phyloP scores from a whole-genome alignment of 2,113 vertebrate species.

The Eubucco bourcierii region DNA sequence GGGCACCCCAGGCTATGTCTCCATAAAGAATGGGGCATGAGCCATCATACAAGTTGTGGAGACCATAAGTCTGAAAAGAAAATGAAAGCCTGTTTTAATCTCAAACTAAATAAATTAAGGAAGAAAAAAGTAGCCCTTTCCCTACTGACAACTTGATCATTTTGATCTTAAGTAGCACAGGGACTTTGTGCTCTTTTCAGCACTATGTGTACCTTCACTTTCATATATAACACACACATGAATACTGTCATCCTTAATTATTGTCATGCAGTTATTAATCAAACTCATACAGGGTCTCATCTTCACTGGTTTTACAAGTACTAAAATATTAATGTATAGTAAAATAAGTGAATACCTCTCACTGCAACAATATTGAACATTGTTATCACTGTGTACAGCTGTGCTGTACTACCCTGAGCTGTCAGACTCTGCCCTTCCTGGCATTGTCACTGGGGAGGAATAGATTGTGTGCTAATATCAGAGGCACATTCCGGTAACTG shows the following conservation, averaged over 20 bases:
- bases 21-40: background rate
- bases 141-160: background rate
- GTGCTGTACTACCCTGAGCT: fast-evolving
- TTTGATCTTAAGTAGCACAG: background rate
- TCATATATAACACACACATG: too few species aligned
- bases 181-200: background rate
- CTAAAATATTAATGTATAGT: background rate
- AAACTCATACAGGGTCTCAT: background rate
- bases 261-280: background rate
- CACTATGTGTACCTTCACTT: background rate
- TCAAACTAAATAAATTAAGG: background rate
- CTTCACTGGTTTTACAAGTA: background rate
- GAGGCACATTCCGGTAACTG: background rate
- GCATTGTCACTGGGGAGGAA: background rate
- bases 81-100: background rate
- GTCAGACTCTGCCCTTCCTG: background rate
- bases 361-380: background rate
- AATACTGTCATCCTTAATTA: background rate
- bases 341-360: background rate
- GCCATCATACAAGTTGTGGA: background rate
- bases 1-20: background rate
- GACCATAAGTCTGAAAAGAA: background rate
- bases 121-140: background rate
- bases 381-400: too few species aligned
- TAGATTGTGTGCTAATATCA: background rate